Percentiles rank a stretch among this genome's conserved stretches.
These are phyloP conservation scores for Microctonus hyperodae DNA, from an alignment of 2,888 invertebrate species.

Conservation along the genomic window DNA sequence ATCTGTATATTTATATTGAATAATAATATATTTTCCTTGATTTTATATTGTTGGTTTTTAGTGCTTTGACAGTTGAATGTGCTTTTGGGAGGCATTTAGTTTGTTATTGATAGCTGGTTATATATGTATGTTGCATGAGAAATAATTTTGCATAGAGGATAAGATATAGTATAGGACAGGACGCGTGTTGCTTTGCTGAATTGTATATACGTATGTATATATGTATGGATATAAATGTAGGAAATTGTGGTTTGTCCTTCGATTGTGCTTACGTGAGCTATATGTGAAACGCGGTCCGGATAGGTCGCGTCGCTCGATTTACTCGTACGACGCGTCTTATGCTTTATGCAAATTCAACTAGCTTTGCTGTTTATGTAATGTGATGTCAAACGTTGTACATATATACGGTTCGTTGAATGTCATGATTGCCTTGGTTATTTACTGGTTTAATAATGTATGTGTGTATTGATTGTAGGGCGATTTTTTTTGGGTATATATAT, in stretches of 20 bases:
- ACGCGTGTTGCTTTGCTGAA: background rate
- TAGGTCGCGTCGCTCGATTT: slow-evolving; percentile 28
- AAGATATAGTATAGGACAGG: slow-evolving; percentile 29
- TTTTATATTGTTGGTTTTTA: background rate
- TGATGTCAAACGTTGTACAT: background rate
- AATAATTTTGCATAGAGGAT: slow-evolving; percentile 29
- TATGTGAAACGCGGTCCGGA: slow-evolving; percentile 25
- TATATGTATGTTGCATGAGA: background rate
- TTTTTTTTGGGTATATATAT: too few species aligned
- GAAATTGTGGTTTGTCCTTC: background rate
- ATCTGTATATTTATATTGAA: slow-evolving; percentile 1
- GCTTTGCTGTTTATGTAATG: background rate
- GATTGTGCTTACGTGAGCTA: slow-evolving; percentile 23
- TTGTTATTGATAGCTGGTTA: slow-evolving; percentile 24
- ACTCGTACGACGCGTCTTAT: slow-evolving; percentile 32
- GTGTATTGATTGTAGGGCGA: too few species aligned
- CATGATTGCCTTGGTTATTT: slow-evolving; percentile 23
- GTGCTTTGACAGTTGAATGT: background rate
- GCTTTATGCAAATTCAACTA: slow-evolving; percentile 30
- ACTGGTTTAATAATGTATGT: background rate
- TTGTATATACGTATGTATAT: background rate
- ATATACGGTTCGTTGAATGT: slow-evolving; percentile 23
- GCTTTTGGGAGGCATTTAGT: slow-evolving; percentile 26
- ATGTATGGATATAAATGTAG: background rate
- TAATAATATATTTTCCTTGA: slow-evolving; percentile 17